These are phyloP conservation scores for Vireo altiloquus DNA, from an alignment of 2,113 vertebrate genomes.

Conservation along the genomic window DNA sequence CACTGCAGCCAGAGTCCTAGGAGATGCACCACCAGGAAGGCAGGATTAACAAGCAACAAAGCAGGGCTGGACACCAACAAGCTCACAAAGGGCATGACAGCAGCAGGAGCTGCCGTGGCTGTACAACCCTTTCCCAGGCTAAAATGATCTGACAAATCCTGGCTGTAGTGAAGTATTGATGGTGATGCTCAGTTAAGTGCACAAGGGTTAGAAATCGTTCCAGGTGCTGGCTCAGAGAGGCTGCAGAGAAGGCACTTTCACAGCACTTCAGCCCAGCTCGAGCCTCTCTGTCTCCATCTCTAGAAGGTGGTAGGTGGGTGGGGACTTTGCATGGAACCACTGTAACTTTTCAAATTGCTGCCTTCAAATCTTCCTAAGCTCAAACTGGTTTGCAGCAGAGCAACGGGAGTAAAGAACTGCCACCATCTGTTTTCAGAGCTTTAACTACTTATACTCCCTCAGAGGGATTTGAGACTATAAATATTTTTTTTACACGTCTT, in stretches of 20 bases:
- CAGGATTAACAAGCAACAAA: not conserved
- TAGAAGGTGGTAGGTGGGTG: not conserved
- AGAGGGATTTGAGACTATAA: not conserved
- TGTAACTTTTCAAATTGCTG: not conserved
- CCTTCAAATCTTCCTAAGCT: not conserved
- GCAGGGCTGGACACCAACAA: not conserved
- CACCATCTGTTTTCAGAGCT: not conserved
- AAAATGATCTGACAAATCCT: not conserved
- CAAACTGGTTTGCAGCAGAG: not conserved
- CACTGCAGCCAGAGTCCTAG: not conserved
- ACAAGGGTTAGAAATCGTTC: not conserved
- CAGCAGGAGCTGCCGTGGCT: not conserved
- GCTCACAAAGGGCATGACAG: not conserved
- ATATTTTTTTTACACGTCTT: not conserved
- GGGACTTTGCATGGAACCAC: not conserved
- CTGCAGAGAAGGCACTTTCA: not conserved
- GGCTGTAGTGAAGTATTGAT: not conserved
- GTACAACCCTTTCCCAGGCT: not conserved
- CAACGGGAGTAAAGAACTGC: not conserved
- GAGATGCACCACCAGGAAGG: not conserved
- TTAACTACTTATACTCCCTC: not conserved
- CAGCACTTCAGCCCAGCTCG: accelerated
- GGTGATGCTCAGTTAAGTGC: not conserved
- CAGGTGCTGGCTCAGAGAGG: not conserved
- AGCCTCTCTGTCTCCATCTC: not conserved